Base-by-base conservation (phyloP, 2,888 invertebrate species). In the Ormyrus pomaceus region DNA sequence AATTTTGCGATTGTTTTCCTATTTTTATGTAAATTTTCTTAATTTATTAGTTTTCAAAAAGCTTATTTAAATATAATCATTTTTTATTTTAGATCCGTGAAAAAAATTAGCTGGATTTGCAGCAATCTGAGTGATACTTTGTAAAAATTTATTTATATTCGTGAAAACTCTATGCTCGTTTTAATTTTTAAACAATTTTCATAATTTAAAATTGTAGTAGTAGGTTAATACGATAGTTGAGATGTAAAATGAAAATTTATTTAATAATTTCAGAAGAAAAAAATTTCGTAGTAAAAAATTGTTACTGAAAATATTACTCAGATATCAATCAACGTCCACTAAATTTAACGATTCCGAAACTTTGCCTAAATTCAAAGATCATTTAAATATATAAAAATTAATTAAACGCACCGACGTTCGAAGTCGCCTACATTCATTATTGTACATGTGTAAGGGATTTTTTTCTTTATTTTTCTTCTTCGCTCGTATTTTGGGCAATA, bases 391-490 rank as follows among this genome's bases (percentile, higher is more conserved):
- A 64, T 8, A 72, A 81, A 77, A 82, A 79, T 68, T 70, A 56
- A 69, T 64, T 56, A 78, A 83, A 82, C 80, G 84, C 86, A 86
- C 85, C 86, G 85, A 82, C 82, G 82, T 82, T 84, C 83, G 82
- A 83, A 82, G 70, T 85, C 83, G 83, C 86, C 85, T 86, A 85
- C 82, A 87, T 86, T 82, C 87, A 86, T 87, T 88, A 87, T 85
- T 82, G 69, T 83, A 84, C 82, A 83, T 83, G 82, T 71, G 73
- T 75, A 62, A 65, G 59, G 62, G 72, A 80, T 79, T 79, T 77
- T 82, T 81, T 77, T 51, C 64, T 76, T 83, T 82, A 58, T 83
- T 84, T 84, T 11, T 75, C 72, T 73, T 82, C 80, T 74, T 79
- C 68, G 56, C 62, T 64, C 48, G 13, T 45, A 13, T 51, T 70